phyloP scores from a whole-genome alignment of 2,888 invertebrate species.

The Plebejus argus region DNA sequence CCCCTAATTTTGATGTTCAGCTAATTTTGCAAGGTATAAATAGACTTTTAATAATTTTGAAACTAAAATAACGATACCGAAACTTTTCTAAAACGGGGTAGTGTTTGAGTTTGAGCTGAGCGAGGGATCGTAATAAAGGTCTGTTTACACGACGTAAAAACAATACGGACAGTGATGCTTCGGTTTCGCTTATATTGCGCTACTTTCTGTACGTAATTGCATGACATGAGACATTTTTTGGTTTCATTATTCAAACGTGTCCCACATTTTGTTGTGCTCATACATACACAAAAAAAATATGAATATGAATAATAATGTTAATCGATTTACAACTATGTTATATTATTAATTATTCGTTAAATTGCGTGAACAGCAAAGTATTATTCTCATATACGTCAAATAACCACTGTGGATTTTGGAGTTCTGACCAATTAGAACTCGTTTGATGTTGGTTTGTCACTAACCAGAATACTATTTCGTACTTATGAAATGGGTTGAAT shows the following conservation, averaged over 20 bases:
- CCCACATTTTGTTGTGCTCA: neutral
- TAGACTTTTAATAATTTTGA: neutral
- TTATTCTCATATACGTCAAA: no score
- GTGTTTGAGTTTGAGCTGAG: conserved; percentile 6
- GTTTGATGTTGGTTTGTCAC: no score
- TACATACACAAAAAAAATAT: no score
- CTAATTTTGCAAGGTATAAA: neutral
- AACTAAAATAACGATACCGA: neutral
- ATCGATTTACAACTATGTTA: no score
- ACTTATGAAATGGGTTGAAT: no score
- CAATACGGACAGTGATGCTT: conserved; percentile 5
- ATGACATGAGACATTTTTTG: conserved; percentile 2
- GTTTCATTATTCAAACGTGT: neutral
- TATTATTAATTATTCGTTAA: no score
- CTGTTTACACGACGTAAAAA: conserved; percentile 15
- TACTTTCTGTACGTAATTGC: conserved; percentile 4
- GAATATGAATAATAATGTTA: neutral
- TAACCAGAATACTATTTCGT: no score
- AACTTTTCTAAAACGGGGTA: neutral
- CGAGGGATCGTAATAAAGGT: conserved; percentile 13
- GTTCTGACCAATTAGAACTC: no score
- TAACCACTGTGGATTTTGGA: no score
- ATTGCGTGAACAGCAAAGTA: no score
- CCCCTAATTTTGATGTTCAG: neutral
- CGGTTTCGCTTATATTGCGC: conserved; percentile 2